phyloP scores from a whole-genome alignment of 2,113 vertebrate genomes.

The Cercopithecus mona region DNA sequence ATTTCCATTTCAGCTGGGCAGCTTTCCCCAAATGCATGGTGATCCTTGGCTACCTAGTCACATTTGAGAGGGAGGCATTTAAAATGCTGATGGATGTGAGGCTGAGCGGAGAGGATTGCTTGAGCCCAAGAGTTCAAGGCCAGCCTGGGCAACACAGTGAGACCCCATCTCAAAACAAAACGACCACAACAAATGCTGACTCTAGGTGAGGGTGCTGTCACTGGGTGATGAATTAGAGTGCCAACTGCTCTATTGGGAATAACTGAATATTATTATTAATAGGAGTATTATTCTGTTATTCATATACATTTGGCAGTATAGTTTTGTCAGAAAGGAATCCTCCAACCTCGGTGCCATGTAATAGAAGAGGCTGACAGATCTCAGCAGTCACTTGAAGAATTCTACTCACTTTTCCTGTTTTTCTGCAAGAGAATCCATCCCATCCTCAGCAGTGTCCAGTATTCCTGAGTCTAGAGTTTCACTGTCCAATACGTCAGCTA shows the following conservation, averaged over 20 bases:
- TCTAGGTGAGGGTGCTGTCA: fast-evolving
- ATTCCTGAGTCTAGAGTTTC: neutral
- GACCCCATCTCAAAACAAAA: neutral
- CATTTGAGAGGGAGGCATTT: neutral
- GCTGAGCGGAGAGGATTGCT: neutral
- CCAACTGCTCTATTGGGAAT: neutral
- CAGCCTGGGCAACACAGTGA: neutral
- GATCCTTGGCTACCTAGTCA: neutral
- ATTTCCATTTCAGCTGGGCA: neutral
- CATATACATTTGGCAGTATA: neutral
- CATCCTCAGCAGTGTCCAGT: neutral
- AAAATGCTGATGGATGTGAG: neutral
- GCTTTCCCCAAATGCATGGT: neutral
- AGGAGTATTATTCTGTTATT: no score
- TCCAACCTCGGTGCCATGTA: neutral
- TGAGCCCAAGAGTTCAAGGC: neutral
- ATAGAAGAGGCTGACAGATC: neutral
- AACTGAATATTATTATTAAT: no score
- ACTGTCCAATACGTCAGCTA: neutral
- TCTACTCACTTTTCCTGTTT: neutral
- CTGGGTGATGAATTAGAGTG: neutral
- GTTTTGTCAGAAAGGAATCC: neutral
- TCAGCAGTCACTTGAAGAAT: neutral
- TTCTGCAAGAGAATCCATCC: neutral
- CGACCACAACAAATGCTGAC: neutral